Evolutionary conservation across 2,797 vertebrate genomes (phyloP), one percentile per base, ranked within the genome.

Genomic region (Epinephelus coioides): DNA sequence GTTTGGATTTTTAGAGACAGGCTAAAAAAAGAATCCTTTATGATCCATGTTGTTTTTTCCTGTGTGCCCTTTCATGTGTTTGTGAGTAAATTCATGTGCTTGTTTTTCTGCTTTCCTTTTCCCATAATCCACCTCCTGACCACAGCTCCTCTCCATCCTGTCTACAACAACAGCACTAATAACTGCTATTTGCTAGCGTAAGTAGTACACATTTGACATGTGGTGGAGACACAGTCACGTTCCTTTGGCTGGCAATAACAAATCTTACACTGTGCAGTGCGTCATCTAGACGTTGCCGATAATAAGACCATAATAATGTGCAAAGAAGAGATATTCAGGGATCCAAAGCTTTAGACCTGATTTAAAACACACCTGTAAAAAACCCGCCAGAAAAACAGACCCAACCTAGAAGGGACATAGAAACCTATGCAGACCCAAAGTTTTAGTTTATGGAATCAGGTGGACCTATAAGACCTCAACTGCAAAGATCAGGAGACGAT

Each of bases 141-240:
- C 57, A 69, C 70, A 71, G 11, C n/a, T 69, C 17, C 38, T 55
- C 65, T 69, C 54, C 44, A 19, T 9, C 23, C 65, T 53, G 70
- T 75, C 66, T 63, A 21, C 49, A 79, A 76, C 76, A 76, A 70
- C 81, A 75, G 27, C 17, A 5, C 62, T 83, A 75, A 83, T 83
- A 60, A 72, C 70, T 71, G 73, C 71, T 55, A 68, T 81, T 75
- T 69, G 46, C 70, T 55, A 18, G 70, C 47, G 51, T 34, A 69
- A 74, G 19, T 23, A 47, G 54, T 6, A n/a, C 40, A 68, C 49
- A 34, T 59, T 67, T 51, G 23, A 65, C 64, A 51, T 54, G 56
- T 19, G 75, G 62, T 67, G 38, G 46, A 78, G 78, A 78, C 69
- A 27, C 69, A 62, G 61, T 40, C 27, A 3, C 80, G 70, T 73